Evolutionary conservation across 2,113 vertebrate genomes (phyloP), one percentile per base, ranked within the genome.

Genomic region (Halichoerus grypus): DNA sequence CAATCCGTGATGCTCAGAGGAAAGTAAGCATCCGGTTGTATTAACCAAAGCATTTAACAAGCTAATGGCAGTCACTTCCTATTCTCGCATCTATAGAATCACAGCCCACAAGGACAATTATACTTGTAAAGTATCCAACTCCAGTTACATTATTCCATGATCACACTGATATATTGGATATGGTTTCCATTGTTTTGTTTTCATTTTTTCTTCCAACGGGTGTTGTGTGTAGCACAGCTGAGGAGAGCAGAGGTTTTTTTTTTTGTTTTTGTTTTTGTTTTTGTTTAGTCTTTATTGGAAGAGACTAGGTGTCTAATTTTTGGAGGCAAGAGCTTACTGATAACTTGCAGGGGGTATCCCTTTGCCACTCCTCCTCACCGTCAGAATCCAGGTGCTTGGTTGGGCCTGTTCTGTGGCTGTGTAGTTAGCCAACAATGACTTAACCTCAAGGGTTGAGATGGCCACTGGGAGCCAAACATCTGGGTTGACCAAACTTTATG

Each of bases 31-130:
- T 96, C 71, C 65, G 87, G 59, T 59, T 87, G 71, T 92, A 94
- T 82, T 94, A 89, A 85, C 82, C 8, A 9, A 93, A 63, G 59
- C 55, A 67, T 92, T 95, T 95, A 93, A 67, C 83, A 92, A 92
- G 85, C 24, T 80, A 53, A 91, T 89, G 57, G 16, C 67, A 77
- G 69, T 61, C 74, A 84, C 84, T 69, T 86, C 82, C 53, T 85
- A 26, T 85, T 83, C 85, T 88, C 36, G 39, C 46, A 74, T 55
- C 81, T 87, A 59, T 15, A 65, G 89, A 84, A 77, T 69, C 61
- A 69, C 19, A 39, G 81, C 86, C 67, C 51, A 36, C 63, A 53
- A 91, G 72, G 77, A 86, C 89, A 88, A 24, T 87, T 91, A 72
- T 22, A 42, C 55, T 94, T 93, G 69, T 19, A 72, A 81, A 92